Base-by-base conservation (phyloP, 2,113 vertebrate species). In the Poeciliopsis retropinna region DNA sequence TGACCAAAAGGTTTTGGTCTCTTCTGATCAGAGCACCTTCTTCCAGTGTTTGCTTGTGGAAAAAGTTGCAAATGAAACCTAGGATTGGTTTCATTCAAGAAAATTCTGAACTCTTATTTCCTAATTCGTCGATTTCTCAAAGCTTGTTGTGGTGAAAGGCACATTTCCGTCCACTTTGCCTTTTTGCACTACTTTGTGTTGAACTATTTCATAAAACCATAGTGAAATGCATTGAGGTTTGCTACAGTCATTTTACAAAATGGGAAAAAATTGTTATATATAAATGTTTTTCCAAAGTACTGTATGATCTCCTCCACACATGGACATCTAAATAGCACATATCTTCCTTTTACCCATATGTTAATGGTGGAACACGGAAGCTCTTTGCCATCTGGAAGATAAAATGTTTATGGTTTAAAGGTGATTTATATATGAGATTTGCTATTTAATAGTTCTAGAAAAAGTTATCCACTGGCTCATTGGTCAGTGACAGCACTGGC, bases 291-390 rank as follows among this genome's bases (percentile, higher is more conserved):
- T 57, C 5, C 2, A n/a, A 25, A 17, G 51, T 3, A 57, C 25
- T 1, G 51, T 11, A 10, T 57, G 22, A n/a, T 25, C 47, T 54
- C 47, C 22, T 22, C 17, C 15, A 86, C 75, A 88, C 70, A 70
- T 71, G 32, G 17, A 32, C 60, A 44, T 72, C 61, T 89, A 86
- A 78, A 39, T 65, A 75, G 39, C 34, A 51, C 70, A 63, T 25
- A 62, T 37, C 22, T 68, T 29, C 15, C 51, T 25, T 67, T 41
- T 73, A 28, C 31, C 1, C 57, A 28, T 57, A 37, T n/a, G n/a
- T 81, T 81, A 63, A 31, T 31, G 30, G 22, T 67, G 81, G 61
- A 22, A n/a, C 34, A 37, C 30, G n/a, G 25, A 66, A 75, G 17
- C 25, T 51, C 14, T 31, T 62, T 64, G 19, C 5, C 28, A 31